Base-by-base conservation (phyloP, 2,888 invertebrate species). In the Ctena decussata region DNA sequence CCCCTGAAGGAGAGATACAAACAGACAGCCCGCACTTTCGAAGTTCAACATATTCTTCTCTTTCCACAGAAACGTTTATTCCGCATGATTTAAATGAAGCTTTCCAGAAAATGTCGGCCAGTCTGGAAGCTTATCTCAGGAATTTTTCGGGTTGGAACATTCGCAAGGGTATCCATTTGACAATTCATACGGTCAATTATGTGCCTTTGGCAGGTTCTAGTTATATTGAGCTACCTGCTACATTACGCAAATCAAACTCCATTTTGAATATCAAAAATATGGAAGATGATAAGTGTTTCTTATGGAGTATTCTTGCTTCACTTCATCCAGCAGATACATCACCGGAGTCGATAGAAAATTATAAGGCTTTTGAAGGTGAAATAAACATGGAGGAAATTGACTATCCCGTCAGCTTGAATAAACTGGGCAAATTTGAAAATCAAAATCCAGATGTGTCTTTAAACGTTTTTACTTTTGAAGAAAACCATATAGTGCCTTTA, bases 391-490 rank as follows among this genome's bases (percentile, higher is more conserved):
- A n/a, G 32, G 84, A 57, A 12, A 80, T 87, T 44, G 35, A 57
- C 18, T 87, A 80, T 53, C 84, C 87, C 27, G 80, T 87, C 3
- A 39, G 80, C 8, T 60, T 87, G 57, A 24, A 75, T 1, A 74
- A 87, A 49, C 65, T 83, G 21, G 15, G 30, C 11, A 82, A 78
- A 74, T 32, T 86, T 18, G 82, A 82, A 77, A 74, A 35, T 18
- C 77, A 83, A 60, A 82, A 86, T 72, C 69, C 41, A 69, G 75
- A 73, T 32, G 80, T 83, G 12, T 82, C 80, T 3, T 49, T 77
- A 37, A 89, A 87, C 32, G 89, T 89, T 0, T 89, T 86, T 80
- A 70, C 74, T 35, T 84, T 35, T 74, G 89, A 89, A 41, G 78
- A 80, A 24, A 74, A 83, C 21, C 15, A 27, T 18, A 81, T 86